Base-by-base conservation (phyloP, 1,140 invertebrate genomes). In the Pectinophora gossypiella region DNA sequence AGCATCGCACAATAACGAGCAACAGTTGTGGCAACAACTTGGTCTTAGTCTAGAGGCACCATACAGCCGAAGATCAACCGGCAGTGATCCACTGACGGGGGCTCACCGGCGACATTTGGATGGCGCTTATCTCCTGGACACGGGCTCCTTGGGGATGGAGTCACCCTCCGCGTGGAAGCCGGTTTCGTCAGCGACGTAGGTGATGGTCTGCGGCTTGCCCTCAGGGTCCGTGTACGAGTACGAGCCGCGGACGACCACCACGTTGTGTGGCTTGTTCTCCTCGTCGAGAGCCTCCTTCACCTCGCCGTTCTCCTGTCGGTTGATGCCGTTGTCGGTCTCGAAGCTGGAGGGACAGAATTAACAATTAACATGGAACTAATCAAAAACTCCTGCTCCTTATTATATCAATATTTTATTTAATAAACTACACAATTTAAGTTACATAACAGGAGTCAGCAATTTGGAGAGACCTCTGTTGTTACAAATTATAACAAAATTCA, bases 181-280 rank as follows among this genome's bases (percentile, higher is more conserved):
- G 36, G 78, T 71, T 63, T 89, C 81, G 42, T 89, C 89, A 22
- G 89, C 89, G 3, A 69, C 72, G 58, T 90, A 90, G 6, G 67
- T 72, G n/a, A 90, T 83, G 6, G 71, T 75, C 51, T 87, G 82
- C 20, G 62, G 36, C 32, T 71, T 66, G n/a, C 89, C 89, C 49
- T 85, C 59, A 9, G 76, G 64, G 42, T 84, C 87, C 10, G 71
- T 49, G 51, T 88, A 89, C 4, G 84, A 84, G 52, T 88, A 90
- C 4, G 73, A 85, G n/a, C 89, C 89, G 18, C 38, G 5, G 9
- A 66, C 63, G 1, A 40, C 45, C 16, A 59, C 45, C n/a, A n/a
- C n/a, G n/a, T n/a, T n/a, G n/a, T n/a, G n/a, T n/a, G n/a, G n/a
- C 10, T 56, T 27, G 13, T 58, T 36, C 40, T 65, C 50, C 13